Evolutionary conservation across 2,113 vertebrate species (phyloP).

Genomic region (Todiramphus chloris): DNA sequence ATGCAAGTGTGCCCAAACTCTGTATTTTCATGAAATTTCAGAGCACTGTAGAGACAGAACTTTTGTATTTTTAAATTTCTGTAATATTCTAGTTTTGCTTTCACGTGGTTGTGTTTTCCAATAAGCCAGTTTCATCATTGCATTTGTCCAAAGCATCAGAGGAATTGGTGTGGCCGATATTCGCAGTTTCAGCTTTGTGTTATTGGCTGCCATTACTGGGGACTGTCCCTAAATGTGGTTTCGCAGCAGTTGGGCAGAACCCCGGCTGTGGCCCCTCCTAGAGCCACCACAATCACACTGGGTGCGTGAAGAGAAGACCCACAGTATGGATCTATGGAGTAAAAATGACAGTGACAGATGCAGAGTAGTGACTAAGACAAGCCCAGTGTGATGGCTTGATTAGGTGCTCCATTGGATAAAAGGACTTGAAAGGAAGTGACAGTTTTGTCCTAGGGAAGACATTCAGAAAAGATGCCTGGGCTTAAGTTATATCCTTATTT

Average conservation of each 20-base stretch:
- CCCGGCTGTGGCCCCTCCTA: background rate
- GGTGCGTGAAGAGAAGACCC: background rate
- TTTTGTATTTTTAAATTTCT: background rate
- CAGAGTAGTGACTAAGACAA: background rate
- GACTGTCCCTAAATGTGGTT: background rate
- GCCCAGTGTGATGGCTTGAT: background rate
- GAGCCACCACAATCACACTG: rapidly evolving
- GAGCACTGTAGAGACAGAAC: background rate
- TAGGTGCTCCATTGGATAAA: background rate
- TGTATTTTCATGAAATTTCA: background rate
- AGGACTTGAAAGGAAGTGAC: background rate
- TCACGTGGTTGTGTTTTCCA: background rate
- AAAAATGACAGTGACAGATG: rapidly evolving
- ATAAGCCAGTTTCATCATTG: background rate
- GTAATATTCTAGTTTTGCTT: background rate
- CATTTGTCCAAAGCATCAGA: background rate
- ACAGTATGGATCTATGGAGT: rapidly evolving
- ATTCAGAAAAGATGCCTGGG: background rate
- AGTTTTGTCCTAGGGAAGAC: background rate
- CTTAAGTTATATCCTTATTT: background rate
- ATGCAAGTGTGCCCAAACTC: background rate
- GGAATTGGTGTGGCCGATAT: background rate
- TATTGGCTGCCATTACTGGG: no score
- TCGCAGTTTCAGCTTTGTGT: rapidly evolving
- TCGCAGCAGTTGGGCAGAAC: background rate